phyloP scores from a whole-genome alignment of 2,113 vertebrate species.

The Synchiropus splendidus region DNA sequence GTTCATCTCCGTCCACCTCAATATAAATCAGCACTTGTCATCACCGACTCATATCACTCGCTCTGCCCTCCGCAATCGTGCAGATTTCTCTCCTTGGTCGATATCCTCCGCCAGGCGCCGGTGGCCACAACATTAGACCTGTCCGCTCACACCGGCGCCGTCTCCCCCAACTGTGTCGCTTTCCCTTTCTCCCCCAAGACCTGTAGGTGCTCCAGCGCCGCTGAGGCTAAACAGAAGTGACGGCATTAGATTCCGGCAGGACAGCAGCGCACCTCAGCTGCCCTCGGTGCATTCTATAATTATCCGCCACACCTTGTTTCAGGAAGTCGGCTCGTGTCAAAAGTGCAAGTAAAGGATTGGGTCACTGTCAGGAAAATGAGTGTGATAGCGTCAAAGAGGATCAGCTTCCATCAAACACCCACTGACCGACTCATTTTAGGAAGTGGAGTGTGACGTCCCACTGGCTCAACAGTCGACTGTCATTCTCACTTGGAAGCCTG shows the following conservation, averaged over 20 bases:
- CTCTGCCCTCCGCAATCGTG: slow-evolving; percentile 43
- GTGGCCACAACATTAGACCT: slow-evolving; percentile 55
- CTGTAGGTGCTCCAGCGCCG: slow-evolving; percentile 39
- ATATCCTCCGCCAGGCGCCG: slow-evolving; percentile 42
- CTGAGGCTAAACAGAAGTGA: slow-evolving; percentile 69
- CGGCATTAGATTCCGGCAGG: slow-evolving; percentile 64
- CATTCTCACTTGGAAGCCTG: too few species aligned
- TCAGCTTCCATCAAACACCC: slow-evolving; percentile 8
- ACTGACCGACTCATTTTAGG: too few species aligned
- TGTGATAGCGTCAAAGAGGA: slow-evolving; percentile 39
- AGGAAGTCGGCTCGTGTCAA: slow-evolving; percentile 57
- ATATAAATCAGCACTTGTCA: slow-evolving; percentile 72
- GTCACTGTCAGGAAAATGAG: slow-evolving; percentile 55
- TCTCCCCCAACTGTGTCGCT: slow-evolving; percentile 25
- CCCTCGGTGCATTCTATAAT: slow-evolving; percentile 64
- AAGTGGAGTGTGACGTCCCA: too few species aligned
- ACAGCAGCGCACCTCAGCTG: slow-evolving; percentile 58
- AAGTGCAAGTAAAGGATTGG: slow-evolving; percentile 58
- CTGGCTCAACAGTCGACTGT: too few species aligned
- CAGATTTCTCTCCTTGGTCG: slow-evolving; percentile 29
- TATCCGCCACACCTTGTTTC: slow-evolving; percentile 64
- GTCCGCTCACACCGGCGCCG: slow-evolving; percentile 37
- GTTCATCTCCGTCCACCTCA: slow-evolving; percentile 58
- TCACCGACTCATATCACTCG: slow-evolving; percentile 65
- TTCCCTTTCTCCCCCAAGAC: slow-evolving; percentile 38